Percentiles rank a stretch among this genome's conserved stretches.
Evolutionary conservation across 2,113 vertebrate species (phyloP).

Genomic region (Gopherus evgoodei): DNA sequence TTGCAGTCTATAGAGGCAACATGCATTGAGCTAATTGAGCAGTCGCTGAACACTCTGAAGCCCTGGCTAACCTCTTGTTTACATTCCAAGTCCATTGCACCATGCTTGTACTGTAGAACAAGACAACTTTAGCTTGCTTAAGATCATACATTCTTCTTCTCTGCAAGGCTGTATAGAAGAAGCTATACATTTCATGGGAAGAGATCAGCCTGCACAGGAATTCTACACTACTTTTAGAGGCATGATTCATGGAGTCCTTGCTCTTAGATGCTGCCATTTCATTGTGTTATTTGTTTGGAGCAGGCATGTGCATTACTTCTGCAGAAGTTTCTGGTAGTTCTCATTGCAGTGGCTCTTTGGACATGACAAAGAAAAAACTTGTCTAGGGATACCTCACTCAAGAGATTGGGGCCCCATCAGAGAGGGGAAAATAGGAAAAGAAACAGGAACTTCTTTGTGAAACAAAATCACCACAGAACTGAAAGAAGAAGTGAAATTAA

Average conservation of each 20-base stretch:
- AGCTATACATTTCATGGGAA: not conserved
- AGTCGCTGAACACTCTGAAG: not conserved
- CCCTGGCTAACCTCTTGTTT: not conserved
- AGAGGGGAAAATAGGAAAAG: not conserved
- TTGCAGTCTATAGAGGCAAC: not conserved
- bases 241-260: not conserved
- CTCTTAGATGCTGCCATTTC: not conserved
- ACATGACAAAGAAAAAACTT: fast-evolving
- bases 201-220: not conserved
- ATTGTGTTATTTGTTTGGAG: fast-evolving
- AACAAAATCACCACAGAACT: slow-evolving; percentile 22
- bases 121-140: not conserved
- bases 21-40: not conserved
- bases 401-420: fast-evolving
- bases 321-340: not conserved
- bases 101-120: fast-evolving
- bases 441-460: slow-evolving; percentile 35
- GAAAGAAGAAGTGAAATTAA: slow-evolving; percentile 51
- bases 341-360: fast-evolving
- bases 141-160: fast-evolving
- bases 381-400: fast-evolving
- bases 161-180: not conserved
- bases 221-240: fast-evolving
- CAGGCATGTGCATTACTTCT: fast-evolving
- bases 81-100: not conserved